Conservation (phyloP, 2,888 invertebrate genomes). For the Dryadula phaetusa region DNA sequence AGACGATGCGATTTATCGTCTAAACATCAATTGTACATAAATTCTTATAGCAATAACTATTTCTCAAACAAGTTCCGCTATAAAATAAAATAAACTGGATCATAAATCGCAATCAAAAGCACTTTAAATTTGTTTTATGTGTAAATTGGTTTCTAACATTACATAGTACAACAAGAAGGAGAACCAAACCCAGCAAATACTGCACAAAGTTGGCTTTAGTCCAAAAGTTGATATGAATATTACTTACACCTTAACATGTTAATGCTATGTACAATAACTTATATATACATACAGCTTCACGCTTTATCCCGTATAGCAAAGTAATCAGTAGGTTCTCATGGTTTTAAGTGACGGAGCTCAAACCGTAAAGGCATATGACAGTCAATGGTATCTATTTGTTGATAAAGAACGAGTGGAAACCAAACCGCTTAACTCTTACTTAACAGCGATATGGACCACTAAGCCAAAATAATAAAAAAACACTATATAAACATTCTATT, state of each 20-base stretch:
- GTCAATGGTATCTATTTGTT: no score
- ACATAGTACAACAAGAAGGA: conserved; percentile 26
- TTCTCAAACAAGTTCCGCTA: conserved; percentile 16
- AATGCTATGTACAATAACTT: conserved; percentile 33
- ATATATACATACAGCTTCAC: conserved; percentile 20
- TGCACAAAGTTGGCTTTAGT: conserved; percentile 30
- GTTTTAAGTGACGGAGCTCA: no score
- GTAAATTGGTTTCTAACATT: conserved; percentile 31
- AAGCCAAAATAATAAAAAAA: no score
- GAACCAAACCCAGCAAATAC: conserved; percentile 17
- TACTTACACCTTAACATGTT: conserved; percentile 41
- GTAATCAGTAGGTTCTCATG: no score
- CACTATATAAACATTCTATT: no score
- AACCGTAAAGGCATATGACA: no score
- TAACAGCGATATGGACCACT: no score
- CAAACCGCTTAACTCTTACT: no score
- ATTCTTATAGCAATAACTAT: conserved; percentile 15
- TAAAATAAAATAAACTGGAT: conserved; percentile 10
- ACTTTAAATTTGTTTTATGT: conserved; percentile 24
- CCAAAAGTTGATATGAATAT: conserved; percentile 39
- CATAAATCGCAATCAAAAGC: conserved; percentile 24
- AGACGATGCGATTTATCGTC: background rate
- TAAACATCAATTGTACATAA: background rate
- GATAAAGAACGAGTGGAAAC: no score
- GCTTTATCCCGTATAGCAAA: no score